A percentile compares a stretch with the other conserved stretches of the same genome.
These are phyloP conservation scores for Lydus trimaculatus DNA, from an alignment of 2,888 invertebrate species.

Conservation along the genomic window DNA sequence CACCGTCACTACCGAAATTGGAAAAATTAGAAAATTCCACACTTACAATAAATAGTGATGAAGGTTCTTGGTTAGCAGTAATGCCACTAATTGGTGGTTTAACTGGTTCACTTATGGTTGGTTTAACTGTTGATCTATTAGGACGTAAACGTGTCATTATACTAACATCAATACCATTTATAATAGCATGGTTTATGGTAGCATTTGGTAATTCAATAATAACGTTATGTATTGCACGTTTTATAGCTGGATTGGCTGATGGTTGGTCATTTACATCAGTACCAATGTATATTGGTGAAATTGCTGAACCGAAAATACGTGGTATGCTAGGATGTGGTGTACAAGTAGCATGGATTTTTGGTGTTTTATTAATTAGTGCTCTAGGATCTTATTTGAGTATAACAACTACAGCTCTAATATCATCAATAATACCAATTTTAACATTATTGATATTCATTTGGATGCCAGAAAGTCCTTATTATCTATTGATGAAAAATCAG, in stretches of 20 bases:
- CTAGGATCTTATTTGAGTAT: constrained; percentile 62
- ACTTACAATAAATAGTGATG: constrained; percentile 57
- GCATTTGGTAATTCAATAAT: constrained; percentile 65
- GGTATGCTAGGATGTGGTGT: constrained; percentile 67
- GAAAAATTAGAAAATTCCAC: constrained; percentile 45
- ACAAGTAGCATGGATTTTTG: constrained; percentile 63
- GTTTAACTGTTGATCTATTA: constrained; percentile 70
- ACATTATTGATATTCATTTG: constrained; percentile 61
- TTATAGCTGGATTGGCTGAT: constrained; percentile 70
- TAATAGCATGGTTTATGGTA: constrained; percentile 69
- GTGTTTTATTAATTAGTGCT: constrained; percentile 64
- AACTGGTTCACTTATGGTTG: constrained; percentile 68
- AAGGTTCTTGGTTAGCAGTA: constrained; percentile 72
- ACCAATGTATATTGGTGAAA: constrained; percentile 70
- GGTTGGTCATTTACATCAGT: constrained; percentile 59
- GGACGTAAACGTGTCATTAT: constrained; percentile 71
- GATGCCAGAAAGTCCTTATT: constrained; percentile 69
- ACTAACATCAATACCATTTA: constrained; percentile 64
- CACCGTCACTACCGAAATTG: constrained; percentile 67
- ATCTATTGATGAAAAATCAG: constrained; percentile 57
- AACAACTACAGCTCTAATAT: constrained; percentile 61
- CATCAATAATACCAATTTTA: constrained; percentile 60
- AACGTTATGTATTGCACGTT: constrained; percentile 62
- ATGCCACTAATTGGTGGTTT: constrained; percentile 72
- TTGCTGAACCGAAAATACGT: constrained; percentile 65